Base-by-base conservation (phyloP, 2,113 vertebrate species). In the Gavialis gangeticus region DNA sequence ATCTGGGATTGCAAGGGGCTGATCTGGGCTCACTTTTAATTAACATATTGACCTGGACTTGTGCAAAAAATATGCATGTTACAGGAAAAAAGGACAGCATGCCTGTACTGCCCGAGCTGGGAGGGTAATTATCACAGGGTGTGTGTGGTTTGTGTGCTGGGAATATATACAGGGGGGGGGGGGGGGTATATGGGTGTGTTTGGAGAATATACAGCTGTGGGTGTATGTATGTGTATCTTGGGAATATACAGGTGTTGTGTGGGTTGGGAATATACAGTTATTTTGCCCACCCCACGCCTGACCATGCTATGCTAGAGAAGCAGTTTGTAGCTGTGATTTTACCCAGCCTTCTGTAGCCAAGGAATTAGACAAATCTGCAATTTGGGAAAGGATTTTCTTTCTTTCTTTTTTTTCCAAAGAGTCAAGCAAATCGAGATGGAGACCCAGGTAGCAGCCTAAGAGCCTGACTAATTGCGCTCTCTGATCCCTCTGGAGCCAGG, bases 11-110 rank as follows among this genome's bases (percentile, higher is more conserved):
- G 88, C 91, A 89, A 92, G 89, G 84, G 76, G 96, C 91, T 95
- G 89, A 83, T 84, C 89, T 91, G 75, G 92, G 97, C 91, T 92
- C 97, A 96, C 93, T 97, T 98, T 97, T 97, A 98, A 98, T 98
- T 97, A 97, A 96, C 93, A 97, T 76, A 30, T 94, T 97, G 97
- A 98, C 96, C 96, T 88, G 83, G 87, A 78, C 30, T 89, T 79
- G 78, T 80, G 88, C 2, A 7, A 75, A 79, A 83, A 94, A 95
- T 95, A 86, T 91, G 93, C 59, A 87, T 90, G 80, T 82, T 56
- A 93, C 67, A 58, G 25, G 46, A 58, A 21, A 27, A 75, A 60
- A 9, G 67, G 78, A 62, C 76, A 62, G 7, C 66, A 10, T 27
- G 84, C 30, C 34, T 11, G 14, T 57, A 73, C 30, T 13, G 54